Evolutionary conservation across 2,113 vertebrate genomes (phyloP).

Genomic region (Corydoras sp.): DNA sequence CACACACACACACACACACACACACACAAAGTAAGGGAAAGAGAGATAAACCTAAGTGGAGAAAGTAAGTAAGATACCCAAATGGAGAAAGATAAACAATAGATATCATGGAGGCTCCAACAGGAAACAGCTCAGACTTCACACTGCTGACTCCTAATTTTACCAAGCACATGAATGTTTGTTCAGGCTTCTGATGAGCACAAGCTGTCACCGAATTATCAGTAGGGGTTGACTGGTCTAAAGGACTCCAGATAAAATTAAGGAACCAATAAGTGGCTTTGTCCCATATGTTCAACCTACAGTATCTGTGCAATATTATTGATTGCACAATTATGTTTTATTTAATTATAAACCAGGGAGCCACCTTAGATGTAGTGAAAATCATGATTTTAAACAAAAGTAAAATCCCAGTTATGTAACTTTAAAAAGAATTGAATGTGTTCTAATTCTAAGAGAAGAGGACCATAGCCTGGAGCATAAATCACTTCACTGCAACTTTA

Average conservation of each 20-base stretch:
- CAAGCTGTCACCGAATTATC: slow-evolving; percentile 13
- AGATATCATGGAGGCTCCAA: background rate
- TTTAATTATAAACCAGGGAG: no score
- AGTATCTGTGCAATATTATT: no score
- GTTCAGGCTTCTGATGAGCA: background rate
- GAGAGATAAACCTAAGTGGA: background rate
- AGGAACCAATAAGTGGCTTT: no score
- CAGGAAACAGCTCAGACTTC: background rate
- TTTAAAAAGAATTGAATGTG: background rate
- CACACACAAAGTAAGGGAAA: background rate
- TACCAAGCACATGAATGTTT: background rate
- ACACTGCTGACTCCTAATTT: slow-evolving; percentile 5
- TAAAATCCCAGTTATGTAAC: background rate
- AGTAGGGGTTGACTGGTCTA: background rate
- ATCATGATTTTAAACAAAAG: no score
- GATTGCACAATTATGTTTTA: no score
- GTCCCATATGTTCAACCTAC: no score
- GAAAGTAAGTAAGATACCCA: no score
- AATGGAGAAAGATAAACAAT: slow-evolving; percentile 8
- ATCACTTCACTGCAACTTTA: background rate
- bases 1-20: background rate
- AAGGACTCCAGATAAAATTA: no score
- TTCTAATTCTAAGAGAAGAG: background rate
- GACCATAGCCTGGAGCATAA: background rate
- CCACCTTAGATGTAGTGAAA: no score